A percentile compares a stretch with the other conserved stretches of the same genome.
These are phyloP conservation scores for Heterodera schachtii DNA, from an alignment of 1,140 invertebrate species.

Conservation along the genomic window DNA sequence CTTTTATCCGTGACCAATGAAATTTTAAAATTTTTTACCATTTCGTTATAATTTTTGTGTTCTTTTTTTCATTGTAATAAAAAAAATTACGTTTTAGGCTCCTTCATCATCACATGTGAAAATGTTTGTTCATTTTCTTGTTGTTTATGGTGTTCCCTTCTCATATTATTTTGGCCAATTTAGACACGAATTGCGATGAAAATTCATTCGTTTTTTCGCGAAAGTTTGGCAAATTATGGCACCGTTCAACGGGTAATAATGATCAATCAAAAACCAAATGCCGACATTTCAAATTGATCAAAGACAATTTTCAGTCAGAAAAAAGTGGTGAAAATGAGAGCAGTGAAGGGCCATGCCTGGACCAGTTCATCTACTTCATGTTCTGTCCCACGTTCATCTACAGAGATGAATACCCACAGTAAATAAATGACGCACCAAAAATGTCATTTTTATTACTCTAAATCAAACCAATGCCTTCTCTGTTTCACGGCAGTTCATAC, in stretches of 20 bases:
- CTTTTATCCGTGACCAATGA: no score
- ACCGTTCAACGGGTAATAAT: slow-evolving; percentile 10
- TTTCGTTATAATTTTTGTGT: no score
- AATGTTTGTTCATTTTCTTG: slow-evolving; percentile 48
- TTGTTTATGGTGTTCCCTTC: slow-evolving; percentile 2
- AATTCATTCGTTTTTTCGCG: slow-evolving; percentile 61
- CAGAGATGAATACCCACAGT: slow-evolving; percentile 54
- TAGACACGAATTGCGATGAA: slow-evolving; percentile 65
- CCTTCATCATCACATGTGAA: slow-evolving; percentile 65
- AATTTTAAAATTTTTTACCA: no score
- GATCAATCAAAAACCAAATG: slow-evolving; percentile 19
- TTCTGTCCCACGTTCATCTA: slow-evolving; percentile 64
- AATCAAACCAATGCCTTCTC: no score
- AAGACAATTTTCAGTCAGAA: no score
- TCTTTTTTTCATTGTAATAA: not conserved
- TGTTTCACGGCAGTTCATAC: no score
- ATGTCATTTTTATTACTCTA: no score
- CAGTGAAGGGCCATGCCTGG: slow-evolving; percentile 40
- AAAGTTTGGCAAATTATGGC: slow-evolving; percentile 44
- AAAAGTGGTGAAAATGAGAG: not conserved
- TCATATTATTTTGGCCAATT: slow-evolving; percentile 13
- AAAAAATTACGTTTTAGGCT: slow-evolving; percentile 27
- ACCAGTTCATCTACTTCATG: slow-evolving; percentile 61
- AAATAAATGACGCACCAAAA: not conserved
- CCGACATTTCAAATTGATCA: not conserved